Evolutionary conservation across 1,140 invertebrate genomes (phyloP).

Genomic region (Chionoecetes opilio): DNA sequence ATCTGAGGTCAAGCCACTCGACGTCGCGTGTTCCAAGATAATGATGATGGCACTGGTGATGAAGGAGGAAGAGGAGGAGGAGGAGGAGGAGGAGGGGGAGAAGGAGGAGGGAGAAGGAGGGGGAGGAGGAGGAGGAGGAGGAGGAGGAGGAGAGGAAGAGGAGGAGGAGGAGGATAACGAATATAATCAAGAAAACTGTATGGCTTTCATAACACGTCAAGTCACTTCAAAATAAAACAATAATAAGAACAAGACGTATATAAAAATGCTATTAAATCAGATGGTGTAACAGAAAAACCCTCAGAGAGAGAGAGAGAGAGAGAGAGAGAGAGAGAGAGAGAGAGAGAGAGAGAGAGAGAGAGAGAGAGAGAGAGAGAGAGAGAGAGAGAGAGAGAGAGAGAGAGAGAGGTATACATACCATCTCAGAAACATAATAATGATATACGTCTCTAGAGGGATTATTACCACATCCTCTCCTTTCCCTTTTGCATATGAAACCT

Average conservation of each 20-base stretch:
- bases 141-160: not conserved
- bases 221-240: not conserved
- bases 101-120: not conserved
- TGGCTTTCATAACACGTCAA: not conserved
- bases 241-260: not conserved
- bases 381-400: slow-evolving; percentile 27
- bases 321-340: not conserved
- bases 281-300: not conserved
- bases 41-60: not conserved
- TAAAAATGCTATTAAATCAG: not conserved
- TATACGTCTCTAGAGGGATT: not conserved
- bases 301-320: not conserved
- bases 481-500: slow-evolving; percentile 20
- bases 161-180: not conserved
- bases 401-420: not conserved
- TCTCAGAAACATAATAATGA: slow-evolving; percentile 4
- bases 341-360: not conserved
- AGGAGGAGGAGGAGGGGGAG: slow-evolving; percentile 6
- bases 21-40: not conserved
- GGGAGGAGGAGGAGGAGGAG: slow-evolving; percentile 12
- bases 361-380: slow-evolving; percentile 7
- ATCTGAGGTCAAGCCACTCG: not conserved
- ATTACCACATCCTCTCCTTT: not conserved
- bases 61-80: not conserved
- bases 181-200: too few relatives aligned